Evolutionary conservation across 2,797 vertebrate genomes (phyloP), one percentile per base, ranked within the genome.

Genomic region (Halcyon leucocephala): DNA sequence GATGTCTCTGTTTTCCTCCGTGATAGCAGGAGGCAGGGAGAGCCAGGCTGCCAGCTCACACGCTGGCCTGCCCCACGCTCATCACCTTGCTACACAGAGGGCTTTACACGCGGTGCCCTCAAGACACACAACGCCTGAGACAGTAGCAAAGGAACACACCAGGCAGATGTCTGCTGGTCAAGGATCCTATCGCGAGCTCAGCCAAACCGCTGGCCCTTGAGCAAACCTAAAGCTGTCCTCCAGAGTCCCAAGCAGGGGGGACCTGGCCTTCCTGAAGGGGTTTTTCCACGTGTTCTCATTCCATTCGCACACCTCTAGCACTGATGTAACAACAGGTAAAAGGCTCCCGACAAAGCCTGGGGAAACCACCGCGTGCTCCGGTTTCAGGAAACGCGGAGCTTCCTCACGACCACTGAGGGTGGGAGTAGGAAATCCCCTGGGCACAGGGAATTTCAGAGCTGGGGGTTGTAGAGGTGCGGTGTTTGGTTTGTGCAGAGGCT

Each of bases 401-500:
- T 95, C 95, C 93, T 70, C 84, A 24, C 2, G 1, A 62, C 10
- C 1, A 0, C 2, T 0, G 3, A 54, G 82, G 76, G 73, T 94
- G 64, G 81, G 48, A 95, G 74, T 0, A 96, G 92, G 95, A 94
- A 94, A 96, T 58, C 78, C 90, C 95, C 91, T 24, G 24, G 7
- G 12, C 1, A 1, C 66, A 44, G 83, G 82, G 81, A 86, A 64
- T 42, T 49, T 18, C 46, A 25, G 71, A 73, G 73, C 15, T 5
- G 62, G 60, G 74, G 62, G 48, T 11, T 14, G 42, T 28, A 11
- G 5, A 21, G n/a, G 10, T 48, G 7, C 64, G 14, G n/a, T 5
- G 5, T 1, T 1, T 3, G 33, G 16, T 29, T 61, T 46, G 35
- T 3, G 37, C 39, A n/a, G 29, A 60, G 51, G 14, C 52, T 5